Evolutionary conservation across 2,113 vertebrate genomes (phyloP).

Genomic region (Pagrus major): DNA sequence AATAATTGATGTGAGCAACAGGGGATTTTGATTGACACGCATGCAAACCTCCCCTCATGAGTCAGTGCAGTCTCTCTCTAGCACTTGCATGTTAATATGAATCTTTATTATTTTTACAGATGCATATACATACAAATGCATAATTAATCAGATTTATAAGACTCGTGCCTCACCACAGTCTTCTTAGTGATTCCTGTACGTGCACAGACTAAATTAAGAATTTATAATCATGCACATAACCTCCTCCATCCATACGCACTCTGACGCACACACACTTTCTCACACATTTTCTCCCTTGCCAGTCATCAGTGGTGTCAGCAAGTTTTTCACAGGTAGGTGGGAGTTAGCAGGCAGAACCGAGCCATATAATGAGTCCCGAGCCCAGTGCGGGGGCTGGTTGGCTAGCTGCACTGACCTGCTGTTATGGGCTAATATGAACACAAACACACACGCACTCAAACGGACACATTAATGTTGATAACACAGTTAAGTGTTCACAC

Average conservation of each 20-base stretch:
- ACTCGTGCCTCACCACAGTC: background rate
- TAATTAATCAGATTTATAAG: slow-evolving; percentile 10
- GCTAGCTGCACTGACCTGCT: slow-evolving; percentile 61
- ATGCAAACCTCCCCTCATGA: slow-evolving; percentile 1
- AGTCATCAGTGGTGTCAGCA: slow-evolving; percentile 61
- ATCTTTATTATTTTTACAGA: slow-evolving; percentile 32
- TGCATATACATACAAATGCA: background rate
- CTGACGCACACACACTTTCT: slow-evolving; percentile 18
- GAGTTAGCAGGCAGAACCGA: slow-evolving; percentile 53
- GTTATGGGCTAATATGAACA: slow-evolving; percentile 49
- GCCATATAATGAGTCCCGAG: slow-evolving; percentile 62
- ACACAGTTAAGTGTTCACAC: slow-evolving; percentile 30
- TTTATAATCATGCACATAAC: slow-evolving; percentile 4
- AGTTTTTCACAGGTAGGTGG: slow-evolving; percentile 61
- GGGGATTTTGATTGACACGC: slow-evolving; percentile 29
- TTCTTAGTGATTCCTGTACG: background rate
- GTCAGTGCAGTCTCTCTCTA: slow-evolving; percentile 1
- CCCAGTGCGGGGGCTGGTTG: slow-evolving; percentile 54
- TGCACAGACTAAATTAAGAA: slow-evolving; percentile 10
- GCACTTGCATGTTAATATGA: slow-evolving; percentile 16
- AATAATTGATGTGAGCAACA: slow-evolving; percentile 42
- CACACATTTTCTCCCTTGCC: slow-evolving; percentile 54
- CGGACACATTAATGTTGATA: slow-evolving; percentile 18
- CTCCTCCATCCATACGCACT: slow-evolving; percentile 21
- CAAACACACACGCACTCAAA: slow-evolving; percentile 31